Evolutionary conservation across 2,797 vertebrate species (phyloP), one percentile per base, ranked within the genome.

Genomic region (Sebastes trivittatus): DNA sequence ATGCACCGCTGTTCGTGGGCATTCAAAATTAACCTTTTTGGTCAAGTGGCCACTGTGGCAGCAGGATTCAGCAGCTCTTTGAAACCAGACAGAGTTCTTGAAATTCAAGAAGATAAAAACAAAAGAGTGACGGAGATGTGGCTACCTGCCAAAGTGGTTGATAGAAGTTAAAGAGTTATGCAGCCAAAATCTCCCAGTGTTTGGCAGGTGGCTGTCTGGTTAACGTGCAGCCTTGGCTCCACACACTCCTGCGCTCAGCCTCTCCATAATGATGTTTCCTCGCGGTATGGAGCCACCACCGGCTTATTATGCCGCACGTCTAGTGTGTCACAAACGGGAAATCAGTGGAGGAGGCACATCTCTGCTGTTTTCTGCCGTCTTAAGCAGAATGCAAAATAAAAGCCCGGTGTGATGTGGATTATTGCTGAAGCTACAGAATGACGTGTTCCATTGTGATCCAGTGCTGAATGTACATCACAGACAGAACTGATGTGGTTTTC

Each of bases 381-480:
- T 79, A 80, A 84, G 86, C 89, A 89, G 81, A 88, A 88, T 76
- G 75, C 71, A 74, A 73, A 86, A 85, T 81, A 83, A 87, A 81
- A 81, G 52, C 54, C 66, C 20, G 38, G 32, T 62, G 30, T 5
- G 5, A 65, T 46, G 71, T 74, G 75, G 80, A 86, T 81, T 87
- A 86, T 74, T 74, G 83, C 80, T 88, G 84, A 87, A 78, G 77
- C 78, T 42, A 82, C 73, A 80, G 66, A 83, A 87, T 82, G 29
- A 74, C 25, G 68, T 78, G 63, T 82, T 77, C 74, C 55, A 70
- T 80, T 80, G 75, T 83, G 81, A 83, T 86, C 62, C 56, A 32
- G 34, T 52, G 38, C 59, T 59, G 55, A 66, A 64, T 82, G 36
- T 32, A 73, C 67, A 83, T 84, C 27, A 11, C 59, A 74, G 65